phyloP scores from a whole-genome alignment of 64 coral and sea anemone genomes.

The Porites australiensis region DNA sequence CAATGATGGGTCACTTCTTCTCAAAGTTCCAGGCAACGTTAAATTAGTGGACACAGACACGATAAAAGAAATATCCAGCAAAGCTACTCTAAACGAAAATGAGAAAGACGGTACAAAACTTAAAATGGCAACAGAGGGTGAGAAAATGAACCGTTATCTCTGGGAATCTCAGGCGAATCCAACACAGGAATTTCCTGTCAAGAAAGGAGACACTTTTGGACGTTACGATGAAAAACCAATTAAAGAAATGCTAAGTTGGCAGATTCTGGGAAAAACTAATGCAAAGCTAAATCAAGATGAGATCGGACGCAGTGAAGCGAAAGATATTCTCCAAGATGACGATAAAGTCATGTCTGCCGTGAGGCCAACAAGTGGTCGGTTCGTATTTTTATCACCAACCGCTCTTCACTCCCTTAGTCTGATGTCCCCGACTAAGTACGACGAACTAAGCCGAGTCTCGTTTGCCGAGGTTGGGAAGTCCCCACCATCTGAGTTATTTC shows the following conservation, averaged over 20 bases:
- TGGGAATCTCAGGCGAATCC: neutral
- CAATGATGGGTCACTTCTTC: constrained; percentile 79
- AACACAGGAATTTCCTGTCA: constrained; percentile 2
- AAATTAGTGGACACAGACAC: constrained; percentile 26
- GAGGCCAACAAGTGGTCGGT: neutral
- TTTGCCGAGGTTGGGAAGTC: constrained; percentile 30
- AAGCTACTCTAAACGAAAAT: neutral
- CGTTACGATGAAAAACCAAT: neutral
- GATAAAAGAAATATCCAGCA: neutral
- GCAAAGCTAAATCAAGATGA: constrained; percentile 23
- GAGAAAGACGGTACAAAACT: neutral
- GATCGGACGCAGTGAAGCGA: neutral
- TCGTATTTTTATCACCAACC: constrained; percentile 14
- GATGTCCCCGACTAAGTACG: constrained; percentile 19
- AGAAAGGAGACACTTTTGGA: constrained; percentile 28
- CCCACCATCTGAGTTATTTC: constrained; percentile 10
- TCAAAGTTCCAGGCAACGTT: constrained; percentile 71
- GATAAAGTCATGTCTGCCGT: neutral
- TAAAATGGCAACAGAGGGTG: neutral
- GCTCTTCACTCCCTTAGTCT: constrained; percentile 16
- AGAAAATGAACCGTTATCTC: constrained; percentile 19
- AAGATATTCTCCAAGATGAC: neutral
- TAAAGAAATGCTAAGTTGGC: constrained; percentile 11
- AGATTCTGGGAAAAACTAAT: constrained; percentile 31
- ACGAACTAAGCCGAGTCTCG: constrained; percentile 6